Evolutionary conservation across 2,888 invertebrate genomes (phyloP).

Genomic region (Apoda limacodes): DNA sequence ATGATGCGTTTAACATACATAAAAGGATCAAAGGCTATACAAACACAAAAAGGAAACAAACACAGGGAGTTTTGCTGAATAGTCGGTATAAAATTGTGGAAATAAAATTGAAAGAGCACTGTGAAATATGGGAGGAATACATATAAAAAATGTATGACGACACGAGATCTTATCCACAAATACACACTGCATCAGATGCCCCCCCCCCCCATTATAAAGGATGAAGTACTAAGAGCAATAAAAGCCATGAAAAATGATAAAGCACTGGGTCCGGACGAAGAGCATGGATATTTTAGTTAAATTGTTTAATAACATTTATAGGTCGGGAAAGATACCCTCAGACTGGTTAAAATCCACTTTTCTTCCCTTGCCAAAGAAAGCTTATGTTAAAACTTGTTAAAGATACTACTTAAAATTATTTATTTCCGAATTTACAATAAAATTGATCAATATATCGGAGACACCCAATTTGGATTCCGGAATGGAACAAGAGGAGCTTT

Average conservation of each 20-base stretch:
- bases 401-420: no score
- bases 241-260: constrained; percentile 1
- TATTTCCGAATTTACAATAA: no score
- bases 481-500: no score
- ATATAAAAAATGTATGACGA: background rate
- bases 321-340: background rate
- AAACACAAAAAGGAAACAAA: background rate
- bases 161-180: constrained; percentile 1
- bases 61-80: background rate
- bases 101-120: background rate
- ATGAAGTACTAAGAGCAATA: constrained; percentile 1
- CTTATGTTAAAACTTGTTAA: constrained; percentile 1
- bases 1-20: constrained; percentile 1
- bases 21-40: constrained; percentile 2
- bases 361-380: no score
- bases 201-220: background rate
- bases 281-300: no score
- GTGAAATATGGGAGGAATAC: background rate
- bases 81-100: background rate
- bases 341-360: background rate
- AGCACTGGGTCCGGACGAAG: constrained; percentile 1
- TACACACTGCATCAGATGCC: no score
- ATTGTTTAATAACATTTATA: background rate
- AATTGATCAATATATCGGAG: no score
- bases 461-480: no score